Evolutionary conservation across 1,140 invertebrate genomes (phyloP).

Genomic region (Heliconius hermathena): DNA sequence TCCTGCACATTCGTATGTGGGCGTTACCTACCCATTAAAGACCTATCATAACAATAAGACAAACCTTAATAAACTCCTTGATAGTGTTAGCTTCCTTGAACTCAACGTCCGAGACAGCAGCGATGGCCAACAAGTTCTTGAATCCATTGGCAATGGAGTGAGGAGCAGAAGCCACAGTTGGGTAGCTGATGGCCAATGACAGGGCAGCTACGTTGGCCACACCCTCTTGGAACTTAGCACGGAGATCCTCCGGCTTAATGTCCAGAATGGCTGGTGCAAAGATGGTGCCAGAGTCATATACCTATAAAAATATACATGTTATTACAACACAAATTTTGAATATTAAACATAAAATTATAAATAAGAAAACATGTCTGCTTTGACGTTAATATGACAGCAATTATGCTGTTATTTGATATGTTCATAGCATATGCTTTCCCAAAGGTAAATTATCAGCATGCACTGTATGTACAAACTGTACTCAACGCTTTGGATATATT

Average conservation of each 20-base stretch:
- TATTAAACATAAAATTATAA: not conserved
- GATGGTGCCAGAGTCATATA: slow-evolving; percentile 99
- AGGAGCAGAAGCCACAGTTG: slow-evolving; percentile 97
- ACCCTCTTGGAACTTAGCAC: slow-evolving; percentile 94
- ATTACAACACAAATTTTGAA: not conserved
- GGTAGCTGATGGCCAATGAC: slow-evolving; percentile 96
- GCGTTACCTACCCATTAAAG: no score
- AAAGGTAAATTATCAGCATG: slow-evolving; percentile 78
- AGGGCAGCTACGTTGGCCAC: slow-evolving; percentile 97
- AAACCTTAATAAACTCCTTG: slow-evolving; percentile 93
- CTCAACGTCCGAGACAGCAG: slow-evolving; percentile 96
- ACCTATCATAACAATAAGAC: not conserved
- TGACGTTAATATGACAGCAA: slow-evolving; percentile 39
- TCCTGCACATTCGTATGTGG: no score
- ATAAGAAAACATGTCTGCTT: slow-evolving; percentile 47
- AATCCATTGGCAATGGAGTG: slow-evolving; percentile 98
- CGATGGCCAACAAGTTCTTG: slow-evolving; percentile 91
- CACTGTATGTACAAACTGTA: slow-evolving; percentile 62
- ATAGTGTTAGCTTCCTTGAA: slow-evolving; percentile 97
- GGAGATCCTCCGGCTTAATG: slow-evolving; percentile 98
- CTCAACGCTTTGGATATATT: slow-evolving; percentile 72
- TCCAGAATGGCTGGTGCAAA: slow-evolving; percentile 98
- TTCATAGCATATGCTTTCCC: slow-evolving; percentile 58
- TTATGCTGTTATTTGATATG: slow-evolving; percentile 37
- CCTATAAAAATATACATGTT: slow-evolving; percentile 67